Percentiles rank a stretch among this genome's conserved stretches.
These are phyloP conservation scores for Parapsyche elsis DNA, from an alignment of 1,140 invertebrate species.

Conservation along the genomic window DNA sequence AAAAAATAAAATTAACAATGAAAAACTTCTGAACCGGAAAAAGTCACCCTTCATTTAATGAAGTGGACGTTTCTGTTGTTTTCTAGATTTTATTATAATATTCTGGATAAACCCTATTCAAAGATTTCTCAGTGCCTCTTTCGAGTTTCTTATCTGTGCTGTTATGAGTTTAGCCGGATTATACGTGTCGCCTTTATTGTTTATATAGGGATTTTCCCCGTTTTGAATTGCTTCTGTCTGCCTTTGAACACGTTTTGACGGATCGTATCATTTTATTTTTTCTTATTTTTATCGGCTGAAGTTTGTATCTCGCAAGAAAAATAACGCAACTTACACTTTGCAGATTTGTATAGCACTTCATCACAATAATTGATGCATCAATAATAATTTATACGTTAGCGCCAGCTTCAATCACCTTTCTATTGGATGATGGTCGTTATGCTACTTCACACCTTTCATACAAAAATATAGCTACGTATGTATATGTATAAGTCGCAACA, in stretches of 20 bases:
- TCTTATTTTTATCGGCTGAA: too few relatives aligned
- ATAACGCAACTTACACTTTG: too few relatives aligned
- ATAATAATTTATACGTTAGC: too few relatives aligned
- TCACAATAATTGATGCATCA: too few relatives aligned
- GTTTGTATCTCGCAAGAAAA: too few relatives aligned
- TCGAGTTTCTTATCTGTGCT: background rate
- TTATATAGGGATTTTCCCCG: background rate
- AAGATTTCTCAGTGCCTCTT: background rate
- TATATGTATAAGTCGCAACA: background rate
- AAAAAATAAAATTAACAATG: too few relatives aligned
- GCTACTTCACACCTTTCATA: background rate
- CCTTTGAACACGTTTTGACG: background rate
- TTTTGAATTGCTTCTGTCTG: background rate
- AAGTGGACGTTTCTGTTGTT: background rate
- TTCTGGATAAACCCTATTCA: background rate
- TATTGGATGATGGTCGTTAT: background rate
- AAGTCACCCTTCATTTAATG: too few relatives aligned
- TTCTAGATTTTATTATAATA: background rate
- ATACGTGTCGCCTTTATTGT: conserved; percentile 1
- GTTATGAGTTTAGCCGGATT: conserved; percentile 3
- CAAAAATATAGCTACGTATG: too few relatives aligned
- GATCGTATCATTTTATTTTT: background rate
- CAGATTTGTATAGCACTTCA: too few relatives aligned
- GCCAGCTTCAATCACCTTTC: background rate
- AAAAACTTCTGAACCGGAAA: too few relatives aligned